Base-by-base conservation (phyloP, 2,888 invertebrate genomes). In the Hesperia comma region DNA sequence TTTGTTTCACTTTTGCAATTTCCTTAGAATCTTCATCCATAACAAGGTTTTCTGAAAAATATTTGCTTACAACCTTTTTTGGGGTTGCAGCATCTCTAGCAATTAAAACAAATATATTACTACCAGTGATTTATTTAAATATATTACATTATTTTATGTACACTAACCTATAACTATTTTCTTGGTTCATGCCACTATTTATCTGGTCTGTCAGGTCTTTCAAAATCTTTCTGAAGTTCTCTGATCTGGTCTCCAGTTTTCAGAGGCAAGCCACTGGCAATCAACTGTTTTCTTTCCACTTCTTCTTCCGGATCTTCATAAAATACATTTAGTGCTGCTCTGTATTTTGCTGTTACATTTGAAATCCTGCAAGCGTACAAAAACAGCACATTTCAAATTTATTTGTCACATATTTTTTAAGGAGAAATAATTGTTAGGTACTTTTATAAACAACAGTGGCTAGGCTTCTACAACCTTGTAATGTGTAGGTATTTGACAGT, bases 1-100 rank as follows among this genome's bases (percentile, higher is more conserved):
- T 78, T 69, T 79, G 79, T 73, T 87, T 91, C 62, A 82, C 82
- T 69, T 87, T 86, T 72, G 87, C 77, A 74, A 91, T 91, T 63
- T 90, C 90, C 6, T 81, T 77, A 49, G 88, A 78, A 73, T 92
- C 93, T 26, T 90, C 91, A 74, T 93, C 92, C 87, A 88, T 88
- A 78, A 69, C 85, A 82, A n/a, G 70, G 66, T 64, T 79, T 71
- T 68, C 68, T 21, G 74, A 67, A 72, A 92, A 93, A 76, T 89
- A 92, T 80, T 89, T 87, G 76, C 92, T 92, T 68, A 72, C 77
- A 21, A 89, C 79, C 69, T 75, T 77, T 67, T 77, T 76, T 78
- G 37, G 33, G 58, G 62, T 76, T 32, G 69, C 55, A 68, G 74
- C 67, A 66, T 69, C 66, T 72, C 81, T 84, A 78, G 72, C 69